These are phyloP conservation scores for Lepilemur septentrionalis DNA, from an alignment of 2,797 vertebrate genomes.

Conservation along the genomic window DNA sequence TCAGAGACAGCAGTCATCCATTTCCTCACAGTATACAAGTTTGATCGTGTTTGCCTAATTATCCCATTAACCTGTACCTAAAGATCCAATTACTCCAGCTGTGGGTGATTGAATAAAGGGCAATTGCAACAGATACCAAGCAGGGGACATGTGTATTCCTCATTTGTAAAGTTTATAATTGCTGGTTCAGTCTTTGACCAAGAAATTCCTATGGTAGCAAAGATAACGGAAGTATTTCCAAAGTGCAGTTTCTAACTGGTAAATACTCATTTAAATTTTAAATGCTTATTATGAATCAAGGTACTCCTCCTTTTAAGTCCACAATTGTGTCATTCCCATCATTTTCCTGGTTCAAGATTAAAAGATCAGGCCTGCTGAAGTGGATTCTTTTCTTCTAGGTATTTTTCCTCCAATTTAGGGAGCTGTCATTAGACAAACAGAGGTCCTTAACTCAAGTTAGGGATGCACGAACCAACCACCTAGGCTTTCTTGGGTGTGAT, in stretches of 20 bases:
- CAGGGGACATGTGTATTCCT: constrained; percentile 69
- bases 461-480: background rate
- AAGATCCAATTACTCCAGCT: constrained; percentile 83
- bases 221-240: constrained; percentile 41
- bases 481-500: background rate
- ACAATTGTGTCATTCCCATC: background rate
- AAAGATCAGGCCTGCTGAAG: background rate
- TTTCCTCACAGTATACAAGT: constrained; percentile 78
- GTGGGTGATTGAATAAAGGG: constrained; percentile 82
- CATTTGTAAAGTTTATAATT: constrained; percentile 73
- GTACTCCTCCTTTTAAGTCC: background rate
- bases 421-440: background rate
- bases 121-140: constrained; percentile 72
- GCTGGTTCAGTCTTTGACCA: background rate
- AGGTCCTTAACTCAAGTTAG: background rate
- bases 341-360: background rate
- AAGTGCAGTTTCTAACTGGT: constrained; percentile 2
- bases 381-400: background rate
- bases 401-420: background rate
- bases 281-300: constrained; percentile 37
- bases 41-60: constrained; percentile 84
- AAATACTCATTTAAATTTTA: constrained; percentile 51
- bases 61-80: constrained; percentile 86
- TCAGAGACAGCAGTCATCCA: constrained; percentile 80
- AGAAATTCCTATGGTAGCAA: constrained; percentile 44